Conservation (phyloP, 2,888 invertebrate species). For the Eumerus sabulonum region DNA sequence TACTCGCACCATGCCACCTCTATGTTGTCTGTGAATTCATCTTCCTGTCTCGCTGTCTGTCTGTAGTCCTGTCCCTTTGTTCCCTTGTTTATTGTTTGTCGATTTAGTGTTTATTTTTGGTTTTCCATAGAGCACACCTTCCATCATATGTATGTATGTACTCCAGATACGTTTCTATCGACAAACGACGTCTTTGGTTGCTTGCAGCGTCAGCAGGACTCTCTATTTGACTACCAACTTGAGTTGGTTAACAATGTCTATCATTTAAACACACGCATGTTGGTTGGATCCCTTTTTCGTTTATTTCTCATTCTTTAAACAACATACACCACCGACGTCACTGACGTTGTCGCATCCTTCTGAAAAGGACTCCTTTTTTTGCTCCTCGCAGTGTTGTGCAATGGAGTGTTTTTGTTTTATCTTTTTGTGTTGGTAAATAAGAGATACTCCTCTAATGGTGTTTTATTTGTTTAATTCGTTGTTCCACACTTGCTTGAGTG, state of each 20-base stretch:
- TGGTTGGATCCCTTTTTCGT: slow-evolving; percentile 33
- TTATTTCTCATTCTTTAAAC: background rate
- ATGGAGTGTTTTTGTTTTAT: slow-evolving; percentile 16
- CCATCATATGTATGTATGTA: too few relatives aligned
- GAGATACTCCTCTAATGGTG: slow-evolving; percentile 52
- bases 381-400: background rate
- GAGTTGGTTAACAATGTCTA: slow-evolving; percentile 61
- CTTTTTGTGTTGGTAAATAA: slow-evolving; percentile 32
- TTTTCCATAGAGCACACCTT: slow-evolving; percentile 32
- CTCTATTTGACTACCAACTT: slow-evolving; percentile 61
- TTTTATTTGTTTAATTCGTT: slow-evolving; percentile 61
- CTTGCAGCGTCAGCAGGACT: slow-evolving; percentile 60
- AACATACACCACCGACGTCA: too few relatives aligned
- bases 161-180: slow-evolving; percentile 23
- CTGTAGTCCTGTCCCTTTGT: slow-evolving; percentile 63
- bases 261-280: slow-evolving; percentile 24
- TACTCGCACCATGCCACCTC: too few relatives aligned
- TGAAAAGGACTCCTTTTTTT: slow-evolving; percentile 43
- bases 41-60: slow-evolving; percentile 57
- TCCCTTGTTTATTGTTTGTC: slow-evolving; percentile 65
- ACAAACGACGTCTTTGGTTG: slow-evolving; percentile 39
- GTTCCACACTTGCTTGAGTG: slow-evolving; percentile 38
- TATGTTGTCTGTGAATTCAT: slow-evolving; percentile 41
- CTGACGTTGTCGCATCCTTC: slow-evolving; percentile 10
- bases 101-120: slow-evolving; percentile 68